These are phyloP conservation scores for Cheilosia pagana DNA, from an alignment of 2,888 invertebrate genomes.

Conservation along the genomic window DNA sequence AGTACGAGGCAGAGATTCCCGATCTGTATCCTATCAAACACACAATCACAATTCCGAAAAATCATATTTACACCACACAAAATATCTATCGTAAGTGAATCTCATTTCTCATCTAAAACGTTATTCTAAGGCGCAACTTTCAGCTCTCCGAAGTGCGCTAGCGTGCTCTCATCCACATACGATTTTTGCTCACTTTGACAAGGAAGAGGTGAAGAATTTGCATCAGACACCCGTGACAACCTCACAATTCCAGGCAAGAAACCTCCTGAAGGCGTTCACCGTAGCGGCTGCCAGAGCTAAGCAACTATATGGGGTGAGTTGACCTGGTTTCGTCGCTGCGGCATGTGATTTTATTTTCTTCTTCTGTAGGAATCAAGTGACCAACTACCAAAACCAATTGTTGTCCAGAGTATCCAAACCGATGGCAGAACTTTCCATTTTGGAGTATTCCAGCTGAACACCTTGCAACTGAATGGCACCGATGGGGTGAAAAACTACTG, in stretches of 20 bases:
- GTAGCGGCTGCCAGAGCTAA: constrained; percentile 91
- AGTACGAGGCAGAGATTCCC: constrained; percentile 86
- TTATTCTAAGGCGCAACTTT: not conserved
- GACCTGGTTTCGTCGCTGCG: no score
- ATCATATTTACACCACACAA: constrained; percentile 87
- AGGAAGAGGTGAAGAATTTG: constrained; percentile 87
- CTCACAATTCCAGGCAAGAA: constrained; percentile 88
- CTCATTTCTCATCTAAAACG: not conserved
- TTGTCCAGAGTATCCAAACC: constrained; percentile 92
- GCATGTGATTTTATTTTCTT: not conserved
- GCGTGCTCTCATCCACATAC: constrained; percentile 87
- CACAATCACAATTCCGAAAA: constrained; percentile 85
- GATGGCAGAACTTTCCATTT: constrained; percentile 92
- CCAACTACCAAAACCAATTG: constrained; percentile 89
- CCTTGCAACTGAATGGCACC: constrained; percentile 87
- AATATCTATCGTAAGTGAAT: constrained; percentile 89
- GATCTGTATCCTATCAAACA: constrained; percentile 90
- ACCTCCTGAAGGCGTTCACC: constrained; percentile 90
- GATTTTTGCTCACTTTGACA: constrained; percentile 89
- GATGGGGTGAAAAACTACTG: constrained; percentile 90
- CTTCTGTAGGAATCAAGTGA: constrained; percentile 39
- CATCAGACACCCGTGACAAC: constrained; percentile 88
- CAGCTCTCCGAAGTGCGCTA: constrained; percentile 77
- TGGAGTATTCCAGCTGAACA: constrained; percentile 93
- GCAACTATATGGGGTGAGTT: constrained; percentile 79